Conservation (phyloP, 2,113 vertebrate species). For the Aleadryas rufinucha region DNA sequence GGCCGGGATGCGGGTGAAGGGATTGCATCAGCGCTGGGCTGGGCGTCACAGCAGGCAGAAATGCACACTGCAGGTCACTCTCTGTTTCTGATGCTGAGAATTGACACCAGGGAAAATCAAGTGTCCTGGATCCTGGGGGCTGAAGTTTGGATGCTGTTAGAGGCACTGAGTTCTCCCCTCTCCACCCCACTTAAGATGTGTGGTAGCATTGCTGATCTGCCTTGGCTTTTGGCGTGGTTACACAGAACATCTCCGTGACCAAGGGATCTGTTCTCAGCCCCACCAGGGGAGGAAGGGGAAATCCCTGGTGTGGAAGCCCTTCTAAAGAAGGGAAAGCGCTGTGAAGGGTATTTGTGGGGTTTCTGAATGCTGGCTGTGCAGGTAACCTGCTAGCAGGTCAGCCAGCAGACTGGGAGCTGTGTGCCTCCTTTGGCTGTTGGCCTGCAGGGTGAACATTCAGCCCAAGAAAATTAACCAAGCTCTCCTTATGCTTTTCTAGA, state of each 20-base stretch:
- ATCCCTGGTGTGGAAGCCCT: background rate
- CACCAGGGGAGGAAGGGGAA: background rate
- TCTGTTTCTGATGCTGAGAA: background rate
- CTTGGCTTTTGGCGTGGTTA: background rate
- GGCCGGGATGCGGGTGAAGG: background rate
- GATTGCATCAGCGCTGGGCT: background rate
- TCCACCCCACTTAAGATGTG: fast-evolving
- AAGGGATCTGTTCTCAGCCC: background rate
- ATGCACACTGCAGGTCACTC: too few relatives aligned
- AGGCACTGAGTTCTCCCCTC: fast-evolving
- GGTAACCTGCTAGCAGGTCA: background rate
- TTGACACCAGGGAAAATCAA: fast-evolving
- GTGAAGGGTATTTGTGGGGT: background rate
- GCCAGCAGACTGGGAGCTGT: background rate
- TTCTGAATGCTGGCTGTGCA: background rate
- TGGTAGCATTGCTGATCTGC: background rate
- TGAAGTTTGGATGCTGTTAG: background rate
- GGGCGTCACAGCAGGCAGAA: background rate
- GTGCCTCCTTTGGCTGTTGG: background rate
- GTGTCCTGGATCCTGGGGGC: background rate
- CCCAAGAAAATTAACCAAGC: background rate
- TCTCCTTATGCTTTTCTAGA: background rate
- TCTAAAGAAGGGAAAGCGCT: background rate
- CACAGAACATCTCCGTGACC: fast-evolving
- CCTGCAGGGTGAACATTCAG: background rate